A percentile compares a stretch with the other conserved stretches of the same genome.
phyloP scores from a whole-genome alignment of 2,113 vertebrate species.

The Toxotes chatareus region DNA sequence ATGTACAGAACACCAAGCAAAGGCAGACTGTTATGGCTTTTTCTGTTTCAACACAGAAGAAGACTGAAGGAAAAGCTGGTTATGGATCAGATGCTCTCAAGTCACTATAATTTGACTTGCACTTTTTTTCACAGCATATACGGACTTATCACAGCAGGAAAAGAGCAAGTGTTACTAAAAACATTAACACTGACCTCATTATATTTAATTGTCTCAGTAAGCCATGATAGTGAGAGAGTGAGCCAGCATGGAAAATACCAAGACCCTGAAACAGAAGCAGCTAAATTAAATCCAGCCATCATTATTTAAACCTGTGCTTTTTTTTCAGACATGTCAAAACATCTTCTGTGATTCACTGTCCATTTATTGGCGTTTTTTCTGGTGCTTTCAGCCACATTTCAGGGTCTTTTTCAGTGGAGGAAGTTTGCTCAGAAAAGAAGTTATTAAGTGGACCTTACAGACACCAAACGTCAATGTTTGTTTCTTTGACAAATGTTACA shows the following conservation, averaged over 20 bases:
- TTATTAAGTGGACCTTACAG: no score
- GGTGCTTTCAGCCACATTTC: not conserved
- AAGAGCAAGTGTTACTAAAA: no score
- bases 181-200: no score
- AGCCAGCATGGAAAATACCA: not conserved
- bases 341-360: not conserved
- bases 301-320: no score
- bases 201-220: no score
- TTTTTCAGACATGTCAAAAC: no score
- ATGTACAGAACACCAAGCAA: not conserved
- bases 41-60: not conserved
- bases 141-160: no score
- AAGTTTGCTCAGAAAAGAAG: not conserved
- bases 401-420: not conserved
- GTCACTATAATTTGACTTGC: no score
- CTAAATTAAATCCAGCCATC: not conserved
- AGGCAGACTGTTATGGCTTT: not conserved
- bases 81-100: no score
- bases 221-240: no score
- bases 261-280: not conserved
- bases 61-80: not conserved
- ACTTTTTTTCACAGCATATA: no score
- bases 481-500: not conserved
- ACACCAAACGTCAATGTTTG: not conserved
- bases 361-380: not conserved